Evolutionary conservation across 2,113 vertebrate genomes (phyloP), one percentile per base, ranked within the genome.

Genomic region (Grammomys surdaster): DNA sequence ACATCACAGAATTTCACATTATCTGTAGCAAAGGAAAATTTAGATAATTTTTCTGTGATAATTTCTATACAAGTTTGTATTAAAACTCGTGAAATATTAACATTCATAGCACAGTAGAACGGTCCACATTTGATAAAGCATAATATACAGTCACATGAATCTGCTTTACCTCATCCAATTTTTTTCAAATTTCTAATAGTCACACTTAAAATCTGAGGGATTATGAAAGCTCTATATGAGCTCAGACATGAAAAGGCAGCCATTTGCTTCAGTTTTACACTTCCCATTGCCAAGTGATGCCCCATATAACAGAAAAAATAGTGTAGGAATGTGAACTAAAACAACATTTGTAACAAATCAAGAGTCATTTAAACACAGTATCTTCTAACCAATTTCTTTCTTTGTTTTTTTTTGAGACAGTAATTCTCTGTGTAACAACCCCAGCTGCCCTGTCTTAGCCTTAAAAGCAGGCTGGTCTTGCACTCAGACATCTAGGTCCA

Each of bases 211-310:
- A 22, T 6, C 11, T 40, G n/a, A 3, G 11, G 2, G n/a, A 60
- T 26, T 60, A 54, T 7, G 33, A n/a, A 82, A 58, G 16, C 3
- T 31, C 31, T 28, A 82, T 24, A 20, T 54, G 3, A 17, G 6
- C 3, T 54, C 4, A 36, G 46, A 78, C 48, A 26, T 40, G 1
- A 82, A 60, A 58, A n/a, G 1, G 9, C 2, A 11, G 1, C 31
- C 13, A 31, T n/a, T 24, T 13, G 12, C 5, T 12, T 24, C 2
- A 7, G 10, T 20, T 40, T 26, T n/a, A 5, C 3, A 24, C 22
- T 7, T 82, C 22, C 3, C 58, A 43, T 7, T 12, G 7, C 28
- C 16, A 58, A 9, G 16, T 78, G 16, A 65, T 28, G 63, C 26
- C 9, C 11, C 26, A 65, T 65, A 26, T 9, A 65, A 65, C 63